A percentile compares a stretch with the other conserved stretches of the same genome.
Evolutionary conservation across 2,113 vertebrate genomes (phyloP).

Genomic region (Syrrhaptes paradoxus): DNA sequence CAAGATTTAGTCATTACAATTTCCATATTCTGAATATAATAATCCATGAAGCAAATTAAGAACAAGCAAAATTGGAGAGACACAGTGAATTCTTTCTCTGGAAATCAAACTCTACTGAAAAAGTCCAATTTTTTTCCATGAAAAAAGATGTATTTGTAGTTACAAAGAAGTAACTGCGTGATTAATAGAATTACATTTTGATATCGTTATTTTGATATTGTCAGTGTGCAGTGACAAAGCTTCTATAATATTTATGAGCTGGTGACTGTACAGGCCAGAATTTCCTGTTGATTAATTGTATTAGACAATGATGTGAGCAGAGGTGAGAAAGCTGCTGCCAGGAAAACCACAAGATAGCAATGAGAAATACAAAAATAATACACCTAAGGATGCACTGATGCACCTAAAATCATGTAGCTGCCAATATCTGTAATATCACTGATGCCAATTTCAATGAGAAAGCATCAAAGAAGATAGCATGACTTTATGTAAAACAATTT

Average conservation of each 20-base stretch:
- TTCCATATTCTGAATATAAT: conserved; percentile 14
- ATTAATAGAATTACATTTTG: neutral
- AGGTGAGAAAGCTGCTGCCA: conserved; percentile 13
- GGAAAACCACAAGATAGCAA: neutral
- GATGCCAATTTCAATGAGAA: neutral
- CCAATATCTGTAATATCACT: neutral
- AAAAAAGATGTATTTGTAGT: neutral
- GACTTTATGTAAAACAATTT: neutral
- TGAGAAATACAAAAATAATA: neutral
- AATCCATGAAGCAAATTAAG: neutral
- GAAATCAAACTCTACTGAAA: neutral
- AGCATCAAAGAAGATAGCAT: neutral
- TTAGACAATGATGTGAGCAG: neutral
- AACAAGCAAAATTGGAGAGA: neutral
- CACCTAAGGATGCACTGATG: neutral
- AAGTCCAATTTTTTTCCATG: neutral
- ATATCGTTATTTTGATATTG: neutral
- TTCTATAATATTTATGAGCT: conserved; percentile 17
- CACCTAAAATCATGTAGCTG: neutral
- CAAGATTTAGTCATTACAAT: neutral
- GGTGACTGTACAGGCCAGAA: neutral
- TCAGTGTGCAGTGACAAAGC: neutral
- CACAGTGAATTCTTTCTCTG: neutral
- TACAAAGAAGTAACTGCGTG: neutral
- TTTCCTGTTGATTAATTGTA: conserved; percentile 24